Base-by-base conservation (phyloP, 2,888 invertebrate species). In the Crepidodera aurea region DNA sequence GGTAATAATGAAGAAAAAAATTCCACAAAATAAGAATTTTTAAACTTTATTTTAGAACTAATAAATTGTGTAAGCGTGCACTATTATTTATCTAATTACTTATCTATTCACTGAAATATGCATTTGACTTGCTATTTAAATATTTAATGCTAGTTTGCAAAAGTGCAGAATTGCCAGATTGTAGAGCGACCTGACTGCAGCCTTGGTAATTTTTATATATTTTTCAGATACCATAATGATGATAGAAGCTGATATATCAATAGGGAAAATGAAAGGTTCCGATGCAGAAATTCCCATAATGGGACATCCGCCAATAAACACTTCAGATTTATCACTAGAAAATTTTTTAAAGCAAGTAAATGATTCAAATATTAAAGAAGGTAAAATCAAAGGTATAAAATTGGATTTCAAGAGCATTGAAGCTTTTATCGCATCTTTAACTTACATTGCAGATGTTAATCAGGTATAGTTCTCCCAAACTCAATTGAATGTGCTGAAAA, bases 391-490 rank as follows among this genome's bases (percentile, higher is more conserved):
- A 77, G 95, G 94, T 0, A 87, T 94, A 1, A 96, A 96, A 78
- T 82, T 96, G 42, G 95, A 96, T 80, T 95, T 96, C 77, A 96
- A 96, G 79, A 85, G 86, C 1, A 88, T 89, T 40, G 90, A 90
- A 44, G 92, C 90, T 0, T 90, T 90, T 73, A 83, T 86, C 58
- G 82, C 81, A 34, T 86, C 90, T 2, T 80, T 85, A 27, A 75
- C 77, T 0, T 79, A 86, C 51, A 71, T 88, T 19, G 75, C 77
- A 4, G 29, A 73, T 71, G 70, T 80, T 69, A 69, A 75, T 25
- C 75, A 78, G 75, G 86, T 86, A 72, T n/a, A n/a, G n/a, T n/a
- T n/a, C n/a, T n/a, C n/a, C n/a, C n/a, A n/a, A n/a, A n/a, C n/a
- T n/a, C n/a, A n/a, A n/a, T n/a, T n/a, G n/a, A n/a, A n/a, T n/a